Evolutionary conservation across 92 coral and sea anemone genomes (phyloP), one percentile per base, ranked within the genome.

Genomic region (Meandrina meandrites): DNA sequence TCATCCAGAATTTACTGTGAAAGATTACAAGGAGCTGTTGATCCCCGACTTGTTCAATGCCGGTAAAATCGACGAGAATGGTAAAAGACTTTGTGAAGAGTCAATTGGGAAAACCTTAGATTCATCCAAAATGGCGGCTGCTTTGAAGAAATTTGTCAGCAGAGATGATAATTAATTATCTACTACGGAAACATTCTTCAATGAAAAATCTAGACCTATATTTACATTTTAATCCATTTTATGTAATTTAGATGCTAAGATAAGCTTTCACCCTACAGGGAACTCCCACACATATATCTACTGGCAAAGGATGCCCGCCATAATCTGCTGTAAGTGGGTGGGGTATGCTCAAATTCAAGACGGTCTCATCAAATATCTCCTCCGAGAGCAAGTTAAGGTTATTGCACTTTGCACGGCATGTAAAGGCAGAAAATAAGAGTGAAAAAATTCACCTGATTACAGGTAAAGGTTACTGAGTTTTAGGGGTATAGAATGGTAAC

Each of bases 1-100:
- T 16, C 97, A 94, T 86, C 95, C 97, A 31, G 97, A 94, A 73
- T 48, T 92, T 74, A 84, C 40, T 50, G 81, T 86, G 1, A 81
- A 81, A 51, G 95, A 94, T 84, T 86, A 82, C 37, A 70, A 86
- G 42, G 90, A 94, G 37, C 47, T 70, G 32, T 78, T 92, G 32
- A 75, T 90, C n/a, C 92, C 95, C 15, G 80, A 64, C 14, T 37
- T 90, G 71, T 48, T 78, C 17, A 47, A 27, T 24, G 35, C 30
- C 10, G 82, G 82, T 4, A 70, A 30, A 50, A 40, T 76, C 28
- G 76, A 53, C 47, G 79, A 84, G 51, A 77, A 89, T 13, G 75
- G 60, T 3, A 66, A 76, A 47, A 64, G 51, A 36, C 22, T 57
- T 40, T 76, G 79, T n/a, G 75, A 68, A 64, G 82, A 88, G 56